Conservation (phyloP, 2,888 invertebrate species). For the Polydesmus complanatus region DNA sequence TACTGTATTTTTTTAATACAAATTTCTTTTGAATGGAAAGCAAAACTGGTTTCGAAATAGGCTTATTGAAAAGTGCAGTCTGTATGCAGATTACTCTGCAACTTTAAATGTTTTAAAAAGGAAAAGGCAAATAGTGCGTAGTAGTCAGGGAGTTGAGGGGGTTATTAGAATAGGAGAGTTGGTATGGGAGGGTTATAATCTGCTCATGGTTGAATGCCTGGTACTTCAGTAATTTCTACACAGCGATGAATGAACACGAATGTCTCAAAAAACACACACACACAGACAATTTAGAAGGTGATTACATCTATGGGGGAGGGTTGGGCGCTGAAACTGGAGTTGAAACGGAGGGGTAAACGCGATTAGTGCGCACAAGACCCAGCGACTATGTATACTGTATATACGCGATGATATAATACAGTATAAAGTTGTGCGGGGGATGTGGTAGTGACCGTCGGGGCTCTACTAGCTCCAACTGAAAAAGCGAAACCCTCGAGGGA, state of each 20-base stretch:
- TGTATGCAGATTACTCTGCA: no score
- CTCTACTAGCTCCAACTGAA: not conserved
- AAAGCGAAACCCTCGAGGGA: constrained; percentile 3
- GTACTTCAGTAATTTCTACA: constrained; percentile 5
- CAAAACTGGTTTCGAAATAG: no score
- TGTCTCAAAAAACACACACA: no score
- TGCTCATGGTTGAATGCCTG: constrained; percentile 12
- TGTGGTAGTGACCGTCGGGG: no score
- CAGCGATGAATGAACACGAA: not conserved
- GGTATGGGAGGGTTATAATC: no score
- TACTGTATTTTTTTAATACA: no score
- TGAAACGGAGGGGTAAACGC: not conserved
- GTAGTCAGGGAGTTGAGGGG: no score
- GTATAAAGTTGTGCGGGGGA: not conserved
- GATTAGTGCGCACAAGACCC: not conserved
- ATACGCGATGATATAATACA: not conserved
- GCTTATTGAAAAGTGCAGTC: no score
- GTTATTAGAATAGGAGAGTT: not conserved
- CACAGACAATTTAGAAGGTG: not conserved
- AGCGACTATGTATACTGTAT: not conserved
- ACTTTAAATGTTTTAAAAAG: no score
- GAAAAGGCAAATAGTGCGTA: no score
- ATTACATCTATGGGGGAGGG: not conserved
- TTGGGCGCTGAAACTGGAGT: not conserved
- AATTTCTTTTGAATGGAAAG: no score